Evolutionary conservation across 2,888 invertebrate genomes (phyloP), one percentile per base, ranked within the genome.

Genomic region (Hydrotaea diabolus): DNA sequence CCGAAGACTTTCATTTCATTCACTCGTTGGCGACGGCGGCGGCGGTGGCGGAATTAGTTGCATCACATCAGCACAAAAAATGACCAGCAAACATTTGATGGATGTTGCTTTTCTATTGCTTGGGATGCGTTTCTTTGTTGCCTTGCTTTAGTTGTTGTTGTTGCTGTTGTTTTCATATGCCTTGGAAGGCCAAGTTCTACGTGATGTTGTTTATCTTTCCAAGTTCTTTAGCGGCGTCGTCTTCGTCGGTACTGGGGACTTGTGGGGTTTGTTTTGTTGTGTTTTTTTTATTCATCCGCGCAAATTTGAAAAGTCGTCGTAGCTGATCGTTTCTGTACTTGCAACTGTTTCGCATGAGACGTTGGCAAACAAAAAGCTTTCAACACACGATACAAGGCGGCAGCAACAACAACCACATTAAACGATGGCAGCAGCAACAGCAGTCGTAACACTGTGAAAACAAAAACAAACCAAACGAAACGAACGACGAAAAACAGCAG

Each of bases 251-350:
- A 1, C 9, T 39, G 79, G 82, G 71, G 76, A 72, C 74, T 75
- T 82, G 39, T 39, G 39, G 39, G 39, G 39, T 75, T 66, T 53
- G 39, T 75, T 71, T 75, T 74, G 19, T 69, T 72, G 76, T 78
- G 57, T 72, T 62, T 77, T 83, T 82, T 75, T 72, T 82, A 73
- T 23, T 66, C 82, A 90, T 91, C 91, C 91, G 91, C 91, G 90
- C 90, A 88, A 90, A 90, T 88, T 88, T 89, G 86, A 87, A 88
- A 89, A 88, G 55, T 88, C 90, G 91, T 90, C 90, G 91, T 90
- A 89, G 90, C 90, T 90, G 91, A 89, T 90, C 91, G 91, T 91
- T 90, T 89, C 90, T 90, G 90, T 90, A 89, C 91, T 91, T 90
- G 90, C 91, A 91, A 91, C 91, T 91, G 91, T 91, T 91, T 90